Base-by-base conservation (phyloP, 2,113 vertebrate genomes). In the Ceyx cyanopectus region DNA sequence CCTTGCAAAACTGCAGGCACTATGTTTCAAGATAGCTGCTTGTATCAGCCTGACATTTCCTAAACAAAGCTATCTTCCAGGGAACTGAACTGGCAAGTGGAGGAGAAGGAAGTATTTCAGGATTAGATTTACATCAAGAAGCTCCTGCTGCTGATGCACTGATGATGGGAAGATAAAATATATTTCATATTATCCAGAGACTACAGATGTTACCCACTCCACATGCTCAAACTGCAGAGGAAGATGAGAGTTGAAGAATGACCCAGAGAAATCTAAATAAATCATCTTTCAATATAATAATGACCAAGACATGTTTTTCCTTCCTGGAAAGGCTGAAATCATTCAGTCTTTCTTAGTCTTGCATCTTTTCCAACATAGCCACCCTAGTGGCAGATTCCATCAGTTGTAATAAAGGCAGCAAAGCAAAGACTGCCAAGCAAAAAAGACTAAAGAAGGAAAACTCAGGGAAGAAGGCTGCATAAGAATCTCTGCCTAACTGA, bases 71-170 rank as follows among this genome's bases (percentile, higher is more conserved):
- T 87, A 82, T 80, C 63, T 92, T 91, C 67, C 75, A 91, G 72
- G 51, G 81, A 89, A 82, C 67, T 92, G 75, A 92, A 85, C 40
- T 89, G 72, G 46, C 85, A 95, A 89, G 93, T 63, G 56, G 56
- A 94, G 34, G 14, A 91, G 81, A 92, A 96, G 81, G 89, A 96
- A 93, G 43, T 69, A 90, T 56, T 96, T 82, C 67, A 91, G 75
- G 57, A 82, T 75, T 87, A 93, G 91, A 92, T 94, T 91, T 94
- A 83, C 92, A 96, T 93, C 91, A 92, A 85, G 87, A 92, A 91
- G 91, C 89, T 94, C 63, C 84, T 85, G 92, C 74, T 93, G 94
- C 89, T 91, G 89, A 92, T 93, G 67, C 63, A 82, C 37, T 87
- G 94, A 85, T 80, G 94, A 94, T 92, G 92, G 60, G 63, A 92